These are phyloP conservation scores for Chrosomus eos DNA, from an alignment of 2,797 vertebrate genomes.

Conservation along the genomic window DNA sequence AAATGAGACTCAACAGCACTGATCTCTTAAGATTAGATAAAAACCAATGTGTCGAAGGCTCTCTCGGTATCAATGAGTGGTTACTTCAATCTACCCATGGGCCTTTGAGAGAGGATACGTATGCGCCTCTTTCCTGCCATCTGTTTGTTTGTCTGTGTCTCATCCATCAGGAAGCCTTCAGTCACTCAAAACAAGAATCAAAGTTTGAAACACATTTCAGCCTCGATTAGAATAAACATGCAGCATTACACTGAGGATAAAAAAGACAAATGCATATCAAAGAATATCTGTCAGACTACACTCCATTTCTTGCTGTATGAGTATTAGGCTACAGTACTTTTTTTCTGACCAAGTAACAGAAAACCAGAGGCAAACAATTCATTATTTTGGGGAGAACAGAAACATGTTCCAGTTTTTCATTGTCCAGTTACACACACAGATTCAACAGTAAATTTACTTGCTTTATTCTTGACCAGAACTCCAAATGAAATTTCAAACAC, in stretches of 20 bases:
- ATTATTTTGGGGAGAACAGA: slow-evolving; percentile 45
- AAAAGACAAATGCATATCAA: slow-evolving; percentile 12
- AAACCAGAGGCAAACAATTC: slow-evolving; percentile 43
- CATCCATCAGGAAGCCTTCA: slow-evolving; percentile 38
- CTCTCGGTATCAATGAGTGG: slow-evolving; percentile 13
- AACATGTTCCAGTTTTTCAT: slow-evolving; percentile 33
- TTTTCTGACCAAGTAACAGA: slow-evolving; percentile 34
- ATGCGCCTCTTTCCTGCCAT: slow-evolving; percentile 19
- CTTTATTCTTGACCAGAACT: slow-evolving; percentile 6
- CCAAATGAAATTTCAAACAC: slow-evolving; percentile 3
- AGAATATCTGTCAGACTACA: slow-evolving; percentile 11
- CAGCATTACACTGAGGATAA: slow-evolving; percentile 15
- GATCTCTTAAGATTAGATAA: slow-evolving; percentile 23
- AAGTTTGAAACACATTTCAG: slow-evolving; percentile 39
- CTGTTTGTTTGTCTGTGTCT: slow-evolving; percentile 39
- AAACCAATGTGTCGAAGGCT: slow-evolving; percentile 31
- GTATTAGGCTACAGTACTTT: slow-evolving; percentile 25
- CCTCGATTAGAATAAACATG: slow-evolving; percentile 28
- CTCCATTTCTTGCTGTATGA: slow-evolving; percentile 10
- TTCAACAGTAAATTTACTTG: neutral
- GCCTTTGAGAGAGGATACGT: slow-evolving; percentile 9
- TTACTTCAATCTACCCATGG: slow-evolving; percentile 23
- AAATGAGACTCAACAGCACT: slow-evolving; percentile 19
- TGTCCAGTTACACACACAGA: slow-evolving; percentile 25
- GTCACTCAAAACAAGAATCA: slow-evolving; percentile 39